Base-by-base conservation (phyloP, 2,113 vertebrate species). In the Ciconia maguari region DNA sequence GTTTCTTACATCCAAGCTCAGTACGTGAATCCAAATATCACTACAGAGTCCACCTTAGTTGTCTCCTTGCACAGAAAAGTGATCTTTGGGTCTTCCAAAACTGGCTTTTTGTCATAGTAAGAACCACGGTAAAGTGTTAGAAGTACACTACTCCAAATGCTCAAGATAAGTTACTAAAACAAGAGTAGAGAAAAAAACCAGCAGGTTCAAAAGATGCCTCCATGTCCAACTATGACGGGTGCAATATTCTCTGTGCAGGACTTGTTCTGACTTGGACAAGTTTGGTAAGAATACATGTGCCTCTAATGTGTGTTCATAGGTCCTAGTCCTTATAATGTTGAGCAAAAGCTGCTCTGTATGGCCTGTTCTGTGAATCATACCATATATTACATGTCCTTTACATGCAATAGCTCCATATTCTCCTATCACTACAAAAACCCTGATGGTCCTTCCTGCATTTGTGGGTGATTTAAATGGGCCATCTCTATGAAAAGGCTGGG, bases 171-270 rank as follows among this genome's bases (percentile, higher is more conserved):
- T 84, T 55, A 32, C 46, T 61, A 54, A 61, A 82, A 32, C 11
- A 80, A 46, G 25, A 57, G 11, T 13, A 64, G 8, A 91, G 52
- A 38, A 70, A 68, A 36, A 5, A 46, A 68, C 9, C 7, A 69
- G 19, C 21, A 30, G 17, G 15, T 48, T 72, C 27, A 74, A n/a
- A 84, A 36, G 38, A 26, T 64, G 46, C 14, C 34, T 83, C 26
- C 4, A 0, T 38, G 46, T 54, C 41, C 41, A 62, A 4, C 82
- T 78, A 21, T 32, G 32, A 25, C 0, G 0, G 27, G 9, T 75
- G 34, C 13, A 26, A 12, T 42, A 29, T 57, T 74, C 36, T 77
- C 71, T 74, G 25, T 22, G 38, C 16, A 27, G 22, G 83, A 49
- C 27, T 69, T 83, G 21, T 60, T 83, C 30, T 75, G 38, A 34